These are phyloP conservation scores for Cyprinodon diabolis DNA, from an alignment of 2,797 vertebrate species.

Conservation along the genomic window DNA sequence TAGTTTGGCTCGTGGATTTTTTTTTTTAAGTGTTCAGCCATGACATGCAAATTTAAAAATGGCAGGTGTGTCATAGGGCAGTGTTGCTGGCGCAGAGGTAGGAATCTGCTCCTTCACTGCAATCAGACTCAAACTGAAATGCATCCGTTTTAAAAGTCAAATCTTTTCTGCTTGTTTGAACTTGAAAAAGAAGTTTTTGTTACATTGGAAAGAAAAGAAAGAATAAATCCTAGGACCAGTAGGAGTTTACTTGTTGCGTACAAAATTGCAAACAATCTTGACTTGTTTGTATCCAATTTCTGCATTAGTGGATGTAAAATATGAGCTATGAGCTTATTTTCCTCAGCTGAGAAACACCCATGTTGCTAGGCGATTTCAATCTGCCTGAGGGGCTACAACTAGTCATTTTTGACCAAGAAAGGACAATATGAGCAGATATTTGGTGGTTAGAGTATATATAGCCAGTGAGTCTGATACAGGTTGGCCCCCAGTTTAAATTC, in stretches of 20 bases:
- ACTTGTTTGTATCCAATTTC: background rate
- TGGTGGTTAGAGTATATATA: too few relatives aligned
- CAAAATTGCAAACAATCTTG: background rate
- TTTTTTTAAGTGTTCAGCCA: constrained; percentile 6
- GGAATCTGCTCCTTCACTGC: constrained; percentile 16
- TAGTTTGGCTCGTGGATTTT: constrained; percentile 29
- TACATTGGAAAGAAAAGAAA: too few relatives aligned
- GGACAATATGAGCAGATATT: background rate
- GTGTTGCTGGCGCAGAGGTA: background rate
- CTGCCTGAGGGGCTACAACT: background rate
- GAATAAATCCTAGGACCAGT: background rate
- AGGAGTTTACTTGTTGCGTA: background rate
- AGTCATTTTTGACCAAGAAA: background rate
- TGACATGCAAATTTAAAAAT: constrained; percentile 32
- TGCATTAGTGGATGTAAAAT: background rate
- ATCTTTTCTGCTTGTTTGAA: constrained; percentile 36
- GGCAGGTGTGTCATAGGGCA: constrained; percentile 26
- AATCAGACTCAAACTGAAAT: constrained; percentile 8
- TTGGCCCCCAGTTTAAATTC: background rate
- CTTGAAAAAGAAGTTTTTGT: background rate
- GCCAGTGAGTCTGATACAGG: background rate
- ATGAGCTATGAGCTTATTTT: background rate
- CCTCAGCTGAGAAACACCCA: background rate
- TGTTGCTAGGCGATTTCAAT: background rate
- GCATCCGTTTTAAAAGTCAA: background rate